These are phyloP conservation scores for Diprion similis DNA, from an alignment of 1,140 invertebrate genomes.

Conservation along the genomic window DNA sequence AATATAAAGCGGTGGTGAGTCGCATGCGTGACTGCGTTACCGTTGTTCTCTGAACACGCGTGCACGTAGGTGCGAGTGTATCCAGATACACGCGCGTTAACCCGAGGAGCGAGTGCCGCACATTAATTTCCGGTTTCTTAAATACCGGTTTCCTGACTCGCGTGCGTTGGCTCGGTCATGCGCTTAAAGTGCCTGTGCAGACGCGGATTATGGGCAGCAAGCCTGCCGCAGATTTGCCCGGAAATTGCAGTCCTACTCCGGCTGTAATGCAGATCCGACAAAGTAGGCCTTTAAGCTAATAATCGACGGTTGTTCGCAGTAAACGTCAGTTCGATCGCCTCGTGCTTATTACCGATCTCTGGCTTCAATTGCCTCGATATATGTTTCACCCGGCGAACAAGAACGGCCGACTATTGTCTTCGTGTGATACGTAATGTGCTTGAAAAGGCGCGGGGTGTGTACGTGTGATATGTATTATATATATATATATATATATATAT, in stretches of 20 bases:
- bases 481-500: neutral
- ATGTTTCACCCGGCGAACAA: too few relatives aligned
- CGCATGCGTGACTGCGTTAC: neutral
- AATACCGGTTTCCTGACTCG: neutral
- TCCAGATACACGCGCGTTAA: too few relatives aligned
- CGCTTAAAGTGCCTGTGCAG: neutral
- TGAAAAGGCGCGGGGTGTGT: too few relatives aligned
- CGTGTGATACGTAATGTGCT: too few relatives aligned
- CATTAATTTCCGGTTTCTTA: constrained; percentile 5
- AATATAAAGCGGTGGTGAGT: too few relatives aligned
- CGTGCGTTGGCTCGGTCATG: neutral
- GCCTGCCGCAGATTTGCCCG: neutral
- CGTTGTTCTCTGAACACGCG: neutral
- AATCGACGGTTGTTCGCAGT: neutral
- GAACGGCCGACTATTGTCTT: too few relatives aligned
- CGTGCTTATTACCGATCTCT: too few relatives aligned
- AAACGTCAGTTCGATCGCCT: neutral
- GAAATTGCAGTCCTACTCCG: neutral
- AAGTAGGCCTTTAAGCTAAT: neutral
- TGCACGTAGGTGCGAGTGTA: neutral
- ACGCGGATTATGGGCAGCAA: too few relatives aligned
- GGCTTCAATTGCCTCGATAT: too few relatives aligned
- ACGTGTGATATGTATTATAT: too few relatives aligned
- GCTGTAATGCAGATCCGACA: neutral
- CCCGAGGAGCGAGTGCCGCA: neutral